phyloP scores from a whole-genome alignment of 2,113 vertebrate genomes.

The Limnothrissa miodon region DNA sequence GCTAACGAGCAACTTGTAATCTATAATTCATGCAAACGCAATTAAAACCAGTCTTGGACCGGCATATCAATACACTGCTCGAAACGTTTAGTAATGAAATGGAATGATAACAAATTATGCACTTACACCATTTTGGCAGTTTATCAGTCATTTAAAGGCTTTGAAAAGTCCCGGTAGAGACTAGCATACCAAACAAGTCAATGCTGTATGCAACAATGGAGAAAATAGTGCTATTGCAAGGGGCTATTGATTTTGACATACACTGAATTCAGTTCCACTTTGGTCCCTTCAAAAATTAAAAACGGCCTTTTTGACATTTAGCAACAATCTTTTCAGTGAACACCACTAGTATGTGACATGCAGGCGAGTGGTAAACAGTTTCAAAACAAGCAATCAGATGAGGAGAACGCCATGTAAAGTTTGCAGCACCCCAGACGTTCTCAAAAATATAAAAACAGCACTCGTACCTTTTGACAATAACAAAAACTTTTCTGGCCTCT shows the following conservation, averaged over 20 bases:
- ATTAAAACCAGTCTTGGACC: slow-evolving; percentile 3
- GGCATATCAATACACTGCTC: neutral
- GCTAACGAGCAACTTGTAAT: slow-evolving; percentile 14
- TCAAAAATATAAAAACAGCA: neutral
- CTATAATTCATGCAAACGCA: slow-evolving; percentile 9
- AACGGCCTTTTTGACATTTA: neutral
- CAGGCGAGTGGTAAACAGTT: neutral
- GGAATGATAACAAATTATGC: neutral
- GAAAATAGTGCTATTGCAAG: neutral
- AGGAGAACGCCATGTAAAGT: neutral
- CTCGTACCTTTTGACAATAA: neutral
- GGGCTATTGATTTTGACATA: neutral
- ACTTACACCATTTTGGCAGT: neutral
- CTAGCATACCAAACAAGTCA: neutral
- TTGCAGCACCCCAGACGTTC: neutral
- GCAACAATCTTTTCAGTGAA: neutral
- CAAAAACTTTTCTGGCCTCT: neutral
- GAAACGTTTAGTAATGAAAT: neutral
- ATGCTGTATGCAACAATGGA: neutral
- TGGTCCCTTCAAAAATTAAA: neutral
- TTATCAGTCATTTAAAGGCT: slow-evolving; percentile 7
- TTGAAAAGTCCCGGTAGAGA: neutral
- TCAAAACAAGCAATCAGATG: neutral
- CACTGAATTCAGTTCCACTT: neutral
- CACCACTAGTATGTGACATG: neutral